Evolutionary conservation across 35 echinoderm and acorn worm species (phyloP).

Genomic region (Antedon bifida): DNA sequence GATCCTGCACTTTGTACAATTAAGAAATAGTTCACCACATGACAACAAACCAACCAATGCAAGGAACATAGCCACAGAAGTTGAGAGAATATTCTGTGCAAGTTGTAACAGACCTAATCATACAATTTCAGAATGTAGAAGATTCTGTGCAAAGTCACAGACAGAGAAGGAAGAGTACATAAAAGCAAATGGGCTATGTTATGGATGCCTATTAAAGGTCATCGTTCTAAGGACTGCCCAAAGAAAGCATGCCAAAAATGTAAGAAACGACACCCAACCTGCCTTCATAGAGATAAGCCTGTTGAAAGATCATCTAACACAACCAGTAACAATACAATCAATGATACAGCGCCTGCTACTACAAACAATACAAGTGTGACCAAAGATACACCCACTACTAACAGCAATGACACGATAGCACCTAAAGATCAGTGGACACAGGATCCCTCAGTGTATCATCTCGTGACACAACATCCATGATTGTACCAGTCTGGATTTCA

Average conservation of each 20-base stretch:
- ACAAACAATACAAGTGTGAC: background rate
- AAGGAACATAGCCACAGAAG: background rate
- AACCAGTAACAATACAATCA: background rate
- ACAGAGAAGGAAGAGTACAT: background rate
- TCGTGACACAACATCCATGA: background rate
- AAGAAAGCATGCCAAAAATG: constrained; percentile 3
- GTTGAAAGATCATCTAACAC: background rate
- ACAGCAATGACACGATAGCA: background rate
- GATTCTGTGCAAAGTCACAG: background rate
- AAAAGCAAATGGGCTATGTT: background rate
- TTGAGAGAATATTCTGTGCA: background rate
- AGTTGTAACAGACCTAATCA: constrained; percentile 2
- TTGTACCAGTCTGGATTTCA: background rate
- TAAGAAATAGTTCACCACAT: background rate
- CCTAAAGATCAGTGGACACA: background rate
- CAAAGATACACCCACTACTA: background rate
- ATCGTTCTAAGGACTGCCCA: constrained; percentile 8
- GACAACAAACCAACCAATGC: background rate
- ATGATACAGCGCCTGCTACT: background rate
- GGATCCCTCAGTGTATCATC: background rate
- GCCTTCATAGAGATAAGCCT: constrained; percentile 13
- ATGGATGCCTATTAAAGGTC: background rate
- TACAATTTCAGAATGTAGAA: constrained; percentile 6
- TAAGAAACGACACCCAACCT: background rate
- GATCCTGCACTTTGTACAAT: constrained; percentile 17